Evolutionary conservation across 2,888 invertebrate genomes (phyloP).

Genomic region (Falcaria lacertinaria): DNA sequence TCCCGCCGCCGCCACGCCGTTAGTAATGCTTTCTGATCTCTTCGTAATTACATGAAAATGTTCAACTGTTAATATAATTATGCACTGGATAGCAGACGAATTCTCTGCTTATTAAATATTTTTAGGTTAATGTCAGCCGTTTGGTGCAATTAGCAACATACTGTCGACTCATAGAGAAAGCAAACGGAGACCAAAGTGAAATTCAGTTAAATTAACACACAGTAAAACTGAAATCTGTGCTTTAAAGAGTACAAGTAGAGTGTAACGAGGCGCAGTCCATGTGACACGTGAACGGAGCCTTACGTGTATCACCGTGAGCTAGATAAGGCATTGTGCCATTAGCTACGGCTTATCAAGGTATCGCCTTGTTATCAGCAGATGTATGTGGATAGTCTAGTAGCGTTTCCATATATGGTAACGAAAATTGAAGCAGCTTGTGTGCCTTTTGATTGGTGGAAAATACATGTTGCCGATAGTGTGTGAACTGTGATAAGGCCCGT

Average conservation of each 20-base stretch:
- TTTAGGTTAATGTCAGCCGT: conserved; percentile 51
- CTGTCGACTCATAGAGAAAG: conserved; percentile 59
- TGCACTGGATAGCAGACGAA: conserved; percentile 25
- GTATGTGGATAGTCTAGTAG: conserved; percentile 46
- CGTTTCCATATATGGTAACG: conserved; percentile 90
- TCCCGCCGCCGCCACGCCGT: conserved; percentile 22
- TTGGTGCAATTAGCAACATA: conserved; percentile 49
- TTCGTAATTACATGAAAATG: conserved; percentile 35
- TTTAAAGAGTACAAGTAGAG: conserved; percentile 13
- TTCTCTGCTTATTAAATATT: conserved; percentile 50
- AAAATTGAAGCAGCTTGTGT: conserved; percentile 66
- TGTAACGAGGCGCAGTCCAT: conserved; percentile 5
- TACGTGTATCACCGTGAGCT: conserved; percentile 20
- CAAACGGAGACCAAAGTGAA: conserved; percentile 38
- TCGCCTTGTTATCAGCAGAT: conserved; percentile 52
- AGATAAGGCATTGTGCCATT: conserved; percentile 5
- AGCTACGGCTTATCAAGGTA: conserved; percentile 49
- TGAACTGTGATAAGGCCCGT: conserved; percentile 72
- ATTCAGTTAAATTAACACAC: conserved; percentile 21
- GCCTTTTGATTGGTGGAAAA: conserved; percentile 81
- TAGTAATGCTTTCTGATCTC: conserved; percentile 48
- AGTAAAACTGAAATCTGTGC: conserved; percentile 7
- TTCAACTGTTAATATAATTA: conserved; percentile 32
- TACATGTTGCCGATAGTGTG: conserved; percentile 71
- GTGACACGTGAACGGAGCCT: conserved; percentile 25